Conservation (phyloP, 2,797 vertebrate species). For the Cossypha heuglini region DNA sequence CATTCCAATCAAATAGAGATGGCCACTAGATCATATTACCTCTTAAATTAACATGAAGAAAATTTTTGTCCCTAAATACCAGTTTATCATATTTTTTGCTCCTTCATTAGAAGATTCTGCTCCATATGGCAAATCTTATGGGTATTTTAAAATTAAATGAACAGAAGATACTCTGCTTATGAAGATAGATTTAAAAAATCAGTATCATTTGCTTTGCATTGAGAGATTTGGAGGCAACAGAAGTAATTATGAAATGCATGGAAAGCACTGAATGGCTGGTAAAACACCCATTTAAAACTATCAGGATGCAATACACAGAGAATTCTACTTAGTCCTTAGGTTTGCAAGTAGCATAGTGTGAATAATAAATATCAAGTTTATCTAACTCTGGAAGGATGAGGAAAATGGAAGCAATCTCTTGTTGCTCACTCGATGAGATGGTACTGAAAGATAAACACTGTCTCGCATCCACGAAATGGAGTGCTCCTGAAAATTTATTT, state of each 20-base stretch:
- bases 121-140: background rate
- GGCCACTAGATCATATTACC: background rate
- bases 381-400: background rate
- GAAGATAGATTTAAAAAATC: background rate
- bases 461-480: background rate
- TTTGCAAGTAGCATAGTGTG: background rate
- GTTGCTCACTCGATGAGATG: background rate
- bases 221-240: constrained; percentile 15
- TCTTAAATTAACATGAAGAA: background rate
- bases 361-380: constrained; percentile 42
- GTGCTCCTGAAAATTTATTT: background rate
- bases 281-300: background rate
- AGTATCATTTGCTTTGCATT: background rate
- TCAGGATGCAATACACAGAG: background rate
- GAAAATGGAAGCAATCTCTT: background rate
- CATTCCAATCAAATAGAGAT: background rate
- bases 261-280: background rate
- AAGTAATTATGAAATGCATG: constrained; percentile 25
- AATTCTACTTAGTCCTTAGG: background rate
- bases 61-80: background rate
- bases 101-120: background rate
- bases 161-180: background rate
- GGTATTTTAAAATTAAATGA: constrained; percentile 40
- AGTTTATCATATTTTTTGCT: background rate
- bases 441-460: background rate